Evolutionary conservation across 2,888 invertebrate genomes (phyloP).

Genomic region (Catocala fraxini): DNA sequence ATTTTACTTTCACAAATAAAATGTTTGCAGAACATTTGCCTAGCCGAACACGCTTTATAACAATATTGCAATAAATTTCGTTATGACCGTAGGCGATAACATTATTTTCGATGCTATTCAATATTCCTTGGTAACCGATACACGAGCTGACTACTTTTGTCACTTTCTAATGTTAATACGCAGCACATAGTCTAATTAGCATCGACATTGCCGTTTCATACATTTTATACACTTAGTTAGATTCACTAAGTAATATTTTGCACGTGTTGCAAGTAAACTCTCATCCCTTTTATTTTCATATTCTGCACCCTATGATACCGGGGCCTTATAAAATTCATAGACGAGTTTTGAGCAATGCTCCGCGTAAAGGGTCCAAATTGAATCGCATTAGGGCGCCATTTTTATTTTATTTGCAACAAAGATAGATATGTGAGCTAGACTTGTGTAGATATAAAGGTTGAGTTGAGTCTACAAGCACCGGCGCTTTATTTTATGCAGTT

Average conservation of each 20-base stretch:
- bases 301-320: conserved; percentile 23
- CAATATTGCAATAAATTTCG: conserved; percentile 23
- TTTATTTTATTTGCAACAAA: conserved; percentile 42
- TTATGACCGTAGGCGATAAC: background rate
- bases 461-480: background rate
- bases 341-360: conserved; percentile 41
- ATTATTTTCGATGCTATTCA: conserved; percentile 5
- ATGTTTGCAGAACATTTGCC: conserved; percentile 44
- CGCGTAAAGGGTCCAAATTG: conserved; percentile 49
- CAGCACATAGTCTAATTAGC: conserved; percentile 11
- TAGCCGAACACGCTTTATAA: conserved; percentile 30
- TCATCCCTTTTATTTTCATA: conserved; percentile 21
- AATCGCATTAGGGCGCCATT: conserved; percentile 53
- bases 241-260: conserved; percentile 16
- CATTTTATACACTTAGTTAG: conserved; percentile 8
- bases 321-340: conserved; percentile 48
- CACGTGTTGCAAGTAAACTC: conserved; percentile 16
- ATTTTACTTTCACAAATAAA: conserved; percentile 69
- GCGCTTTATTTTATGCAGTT: conserved; percentile 10
- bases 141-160: conserved; percentile 1
- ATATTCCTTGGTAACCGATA: background rate
- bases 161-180: conserved; percentile 13
- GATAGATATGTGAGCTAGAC: conserved; percentile 25
- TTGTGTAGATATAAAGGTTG: background rate
- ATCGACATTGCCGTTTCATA: conserved; percentile 1